A percentile compares a stretch with the other conserved stretches of the same genome.
Conservation (phyloP, 2,888 invertebrate species). For the Eubasilissa splendida region DNA sequence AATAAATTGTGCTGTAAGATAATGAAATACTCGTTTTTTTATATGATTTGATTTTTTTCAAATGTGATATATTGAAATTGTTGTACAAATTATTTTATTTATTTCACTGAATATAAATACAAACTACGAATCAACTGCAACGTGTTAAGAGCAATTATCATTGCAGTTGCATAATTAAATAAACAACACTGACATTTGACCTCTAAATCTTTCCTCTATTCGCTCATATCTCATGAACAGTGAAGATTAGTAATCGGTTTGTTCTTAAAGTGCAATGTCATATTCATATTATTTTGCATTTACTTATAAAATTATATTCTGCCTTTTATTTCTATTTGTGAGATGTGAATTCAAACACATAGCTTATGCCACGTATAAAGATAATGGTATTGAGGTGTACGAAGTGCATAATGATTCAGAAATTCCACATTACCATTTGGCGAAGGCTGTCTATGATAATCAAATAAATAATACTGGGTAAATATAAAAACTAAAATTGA, state of each 20-base stretch:
- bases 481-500: slow-evolving; percentile 56
- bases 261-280: background rate
- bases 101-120: too few species aligned
- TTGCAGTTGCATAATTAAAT: too few species aligned
- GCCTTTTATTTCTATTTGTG: slow-evolving; percentile 13
- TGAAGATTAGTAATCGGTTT: background rate
- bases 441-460: slow-evolving; percentile 70
- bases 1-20: background rate
- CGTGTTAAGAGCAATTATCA: too few species aligned
- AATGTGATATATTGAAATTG: background rate
- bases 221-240: too few species aligned
- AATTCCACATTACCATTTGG: slow-evolving; percentile 66
- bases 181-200: too few species aligned
- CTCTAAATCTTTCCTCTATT: too few species aligned
- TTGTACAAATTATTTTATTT: too few species aligned
- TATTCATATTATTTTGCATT: background rate
- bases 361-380: slow-evolving; percentile 26
- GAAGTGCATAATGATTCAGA: slow-evolving; percentile 63
- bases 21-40: background rate
- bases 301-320: background rate
- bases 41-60: background rate
- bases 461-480: slow-evolving; percentile 74
- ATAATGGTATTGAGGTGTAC: slow-evolving; percentile 47
- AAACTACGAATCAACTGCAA: too few species aligned
- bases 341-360: slow-evolving; percentile 32